Evolutionary conservation across 1,140 invertebrate species (phyloP), one percentile per base, ranked within the genome.

Genomic region (Aethina tumida): DNA sequence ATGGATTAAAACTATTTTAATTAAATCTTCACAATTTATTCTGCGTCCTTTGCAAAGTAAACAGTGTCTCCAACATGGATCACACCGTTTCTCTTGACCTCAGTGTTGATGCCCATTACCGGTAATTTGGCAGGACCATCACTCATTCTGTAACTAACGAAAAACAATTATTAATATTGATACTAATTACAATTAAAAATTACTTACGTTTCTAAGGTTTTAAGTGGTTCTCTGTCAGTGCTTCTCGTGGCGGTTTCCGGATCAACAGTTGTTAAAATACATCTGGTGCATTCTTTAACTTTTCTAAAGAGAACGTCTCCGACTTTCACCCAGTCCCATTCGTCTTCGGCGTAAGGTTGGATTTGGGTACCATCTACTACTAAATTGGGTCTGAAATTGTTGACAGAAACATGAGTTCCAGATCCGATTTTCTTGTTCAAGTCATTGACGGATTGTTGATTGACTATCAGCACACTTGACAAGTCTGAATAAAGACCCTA

Each of bases 251-350:
- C 73, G 0, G 65, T 71, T 24, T 70, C 63, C 3, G 69, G 65
- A 63, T 77, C 59, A 2, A 79, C 59, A 4, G 73, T 77, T 0
- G 72, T 72, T 0, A 76, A 56, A 12, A 74, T 66, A 48, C 75
- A 80, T 71, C 49, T 68, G 36, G 69, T 71, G 50, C 78, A 81
- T 1, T 77, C 76, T 54, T 74, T 79, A 7, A 79, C 62, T 39
- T 74, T 70, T 52, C 70, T 68, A 41, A 81, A 72, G 12, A 79
- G 50, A 0, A 65, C 63, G 25, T 64, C 48, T 3, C 78, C 77
- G 35, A 83, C 77, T 61, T 75, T 79, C n/a, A 83, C 55, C 64
- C 72, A 82, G 17, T 74, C 69, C 78, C 78, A 82, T 9, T 63
- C 58, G 41, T 83, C 79, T 57, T 85, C 81, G 1, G 71, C 75